Evolutionary conservation across 2,113 vertebrate species (phyloP).

Genomic region (Vombatus ursinus): DNA sequence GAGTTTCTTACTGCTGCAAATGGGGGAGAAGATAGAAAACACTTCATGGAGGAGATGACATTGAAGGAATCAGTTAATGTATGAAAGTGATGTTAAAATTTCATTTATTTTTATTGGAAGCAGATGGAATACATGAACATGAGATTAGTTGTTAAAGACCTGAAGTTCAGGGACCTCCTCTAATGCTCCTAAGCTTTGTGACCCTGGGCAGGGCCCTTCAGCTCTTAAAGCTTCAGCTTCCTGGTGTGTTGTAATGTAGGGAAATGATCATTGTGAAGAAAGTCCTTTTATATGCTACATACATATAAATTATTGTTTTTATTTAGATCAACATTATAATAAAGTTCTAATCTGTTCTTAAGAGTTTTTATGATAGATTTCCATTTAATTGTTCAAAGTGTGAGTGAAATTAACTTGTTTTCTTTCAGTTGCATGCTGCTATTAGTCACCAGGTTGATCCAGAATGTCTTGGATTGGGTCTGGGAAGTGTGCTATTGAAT

Average conservation of each 20-base stretch:
- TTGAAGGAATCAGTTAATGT: background rate
- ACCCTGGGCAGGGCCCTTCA: background rate
- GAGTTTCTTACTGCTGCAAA: background rate
- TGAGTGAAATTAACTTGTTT: background rate
- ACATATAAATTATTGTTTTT: background rate
- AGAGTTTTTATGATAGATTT: background rate
- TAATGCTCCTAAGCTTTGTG: background rate
- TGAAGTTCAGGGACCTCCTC: background rate
- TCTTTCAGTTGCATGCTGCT: slow-evolving; percentile 93
- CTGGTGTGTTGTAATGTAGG: background rate
- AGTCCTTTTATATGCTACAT: background rate
- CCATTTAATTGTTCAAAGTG: background rate
- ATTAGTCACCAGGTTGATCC: slow-evolving; percentile 98
- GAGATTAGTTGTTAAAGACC: background rate
- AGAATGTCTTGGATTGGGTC: slow-evolving; percentile 93
- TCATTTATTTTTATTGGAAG: background rate
- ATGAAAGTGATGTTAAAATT: background rate
- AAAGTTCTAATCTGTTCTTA: background rate
- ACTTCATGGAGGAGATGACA: background rate
- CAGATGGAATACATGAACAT: background rate
- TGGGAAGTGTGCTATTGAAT: slow-evolving; percentile 94
- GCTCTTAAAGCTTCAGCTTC: background rate
- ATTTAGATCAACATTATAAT: slow-evolving; percentile 30
- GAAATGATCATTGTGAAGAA: background rate
- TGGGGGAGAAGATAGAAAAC: background rate